phyloP scores from a whole-genome alignment of 1,140 invertebrate genomes.

The Andricus grossulariae region DNA sequence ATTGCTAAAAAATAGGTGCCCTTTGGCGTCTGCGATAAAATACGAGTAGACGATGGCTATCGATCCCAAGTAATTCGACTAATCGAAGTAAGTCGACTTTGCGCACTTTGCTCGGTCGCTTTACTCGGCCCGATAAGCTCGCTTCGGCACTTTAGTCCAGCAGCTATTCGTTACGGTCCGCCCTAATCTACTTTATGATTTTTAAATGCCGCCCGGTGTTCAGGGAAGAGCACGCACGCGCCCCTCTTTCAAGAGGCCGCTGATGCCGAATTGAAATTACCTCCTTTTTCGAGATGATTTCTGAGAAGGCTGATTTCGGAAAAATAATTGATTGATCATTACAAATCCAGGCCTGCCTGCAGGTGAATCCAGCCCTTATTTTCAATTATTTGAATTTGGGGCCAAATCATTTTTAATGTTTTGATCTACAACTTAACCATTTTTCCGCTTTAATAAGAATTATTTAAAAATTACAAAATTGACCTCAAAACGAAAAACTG shows the following conservation, averaged over 20 bases:
- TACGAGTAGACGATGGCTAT: slow-evolving; percentile 10
- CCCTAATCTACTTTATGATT: slow-evolving; percentile 25
- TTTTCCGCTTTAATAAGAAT: too few species aligned
- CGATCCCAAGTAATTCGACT: slow-evolving; percentile 42
- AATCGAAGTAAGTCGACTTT: slow-evolving; percentile 45
- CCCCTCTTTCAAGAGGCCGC: slow-evolving; percentile 21
- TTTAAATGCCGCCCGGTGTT: slow-evolving; percentile 18
- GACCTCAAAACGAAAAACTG: too few species aligned
- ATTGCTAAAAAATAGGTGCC: neutral
- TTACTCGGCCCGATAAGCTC: neutral
- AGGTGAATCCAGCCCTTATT: too few species aligned
- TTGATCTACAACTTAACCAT: too few species aligned
- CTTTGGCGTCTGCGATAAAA: neutral
- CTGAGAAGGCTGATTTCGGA: neutral
- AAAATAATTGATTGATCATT: neutral
- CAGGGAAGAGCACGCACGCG: neutral
- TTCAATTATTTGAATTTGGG: too few species aligned
- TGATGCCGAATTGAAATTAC: slow-evolving; percentile 5
- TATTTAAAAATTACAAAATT: too few species aligned
- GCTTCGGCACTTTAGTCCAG: slow-evolving; percentile 12
- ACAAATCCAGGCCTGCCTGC: too few species aligned
- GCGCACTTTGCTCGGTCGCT: slow-evolving; percentile 40
- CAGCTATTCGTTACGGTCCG: slow-evolving; percentile 25
- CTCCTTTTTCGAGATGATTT: neutral
- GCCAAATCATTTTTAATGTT: too few species aligned